phyloP scores from a whole-genome alignment of 2,888 invertebrate genomes.

The Ligdia adustata region DNA sequence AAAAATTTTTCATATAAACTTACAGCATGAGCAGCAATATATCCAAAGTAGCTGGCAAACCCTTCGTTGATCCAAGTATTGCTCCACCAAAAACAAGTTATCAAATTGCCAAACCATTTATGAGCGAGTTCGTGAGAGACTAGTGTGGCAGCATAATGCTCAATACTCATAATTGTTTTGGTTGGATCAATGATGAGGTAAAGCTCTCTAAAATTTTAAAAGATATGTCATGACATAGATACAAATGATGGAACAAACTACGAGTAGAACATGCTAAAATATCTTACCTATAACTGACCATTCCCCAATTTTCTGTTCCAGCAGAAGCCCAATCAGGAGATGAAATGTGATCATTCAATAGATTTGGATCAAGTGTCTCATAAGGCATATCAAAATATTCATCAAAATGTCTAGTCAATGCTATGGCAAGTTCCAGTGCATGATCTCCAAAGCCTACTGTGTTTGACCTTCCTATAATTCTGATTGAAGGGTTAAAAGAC shows the following conservation, averaged over 20 bases:
- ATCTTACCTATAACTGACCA: slow-evolving; percentile 75
- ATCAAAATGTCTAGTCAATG: slow-evolving; percentile 67
- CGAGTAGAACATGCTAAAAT: neutral
- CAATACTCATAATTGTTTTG: slow-evolving; percentile 69
- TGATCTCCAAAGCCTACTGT: slow-evolving; percentile 60
- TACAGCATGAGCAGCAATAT: slow-evolving; percentile 75
- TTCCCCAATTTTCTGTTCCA: slow-evolving; percentile 79
- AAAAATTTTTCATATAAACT: slow-evolving; percentile 7
- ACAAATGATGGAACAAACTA: neutral
- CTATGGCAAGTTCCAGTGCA: slow-evolving; percentile 61
- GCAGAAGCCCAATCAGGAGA: slow-evolving; percentile 80
- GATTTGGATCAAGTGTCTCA: slow-evolving; percentile 56
- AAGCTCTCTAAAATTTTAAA: slow-evolving; percentile 61
- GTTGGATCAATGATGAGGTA: slow-evolving; percentile 61
- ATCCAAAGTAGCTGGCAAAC: slow-evolving; percentile 88
- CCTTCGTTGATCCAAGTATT: slow-evolving; percentile 90
- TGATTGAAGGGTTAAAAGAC: slow-evolving; percentile 60
- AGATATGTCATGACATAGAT: neutral
- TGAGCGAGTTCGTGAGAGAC: slow-evolving; percentile 86
- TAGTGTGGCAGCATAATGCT: slow-evolving; percentile 78
- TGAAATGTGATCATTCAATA: slow-evolving; percentile 71
- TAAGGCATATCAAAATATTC: slow-evolving; percentile 70
- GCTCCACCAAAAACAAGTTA: slow-evolving; percentile 89
- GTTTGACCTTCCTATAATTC: slow-evolving; percentile 74
- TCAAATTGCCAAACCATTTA: slow-evolving; percentile 91